Percentiles rank a stretch among this genome's conserved stretches.
phyloP scores from a whole-genome alignment of 2,113 vertebrate species.

The Archocentrus centrarchus region DNA sequence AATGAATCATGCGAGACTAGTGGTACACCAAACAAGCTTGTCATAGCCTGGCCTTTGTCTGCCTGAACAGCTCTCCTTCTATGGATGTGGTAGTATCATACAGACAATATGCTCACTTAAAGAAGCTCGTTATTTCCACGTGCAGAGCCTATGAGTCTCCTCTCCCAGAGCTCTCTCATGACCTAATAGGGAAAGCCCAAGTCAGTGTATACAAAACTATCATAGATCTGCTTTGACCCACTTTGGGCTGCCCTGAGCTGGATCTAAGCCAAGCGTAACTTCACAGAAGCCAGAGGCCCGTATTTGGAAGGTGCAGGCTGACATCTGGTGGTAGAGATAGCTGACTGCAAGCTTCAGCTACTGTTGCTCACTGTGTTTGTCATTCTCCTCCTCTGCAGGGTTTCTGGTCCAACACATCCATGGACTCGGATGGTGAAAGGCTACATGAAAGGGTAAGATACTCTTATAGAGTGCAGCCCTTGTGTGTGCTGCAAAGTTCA shows the following conservation, averaged over 20 bases:
- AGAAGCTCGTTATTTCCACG: conserved; percentile 49
- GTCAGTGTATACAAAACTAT: conserved; percentile 71
- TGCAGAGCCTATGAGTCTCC: conserved; percentile 50
- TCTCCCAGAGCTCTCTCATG: conserved; percentile 57
- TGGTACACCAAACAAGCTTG: not conserved
- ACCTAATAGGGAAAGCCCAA: conserved; percentile 75
- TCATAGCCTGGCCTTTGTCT: conserved; percentile 59
- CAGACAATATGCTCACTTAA: conserved; percentile 44
- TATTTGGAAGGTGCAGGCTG: conserved; percentile 35
- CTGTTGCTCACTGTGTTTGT: not conserved
- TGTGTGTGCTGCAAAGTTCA: not conserved
- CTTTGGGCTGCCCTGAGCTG: conserved; percentile 63
- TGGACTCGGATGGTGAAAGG: conserved; percentile 79
- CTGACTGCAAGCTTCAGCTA: conserved; percentile 23
- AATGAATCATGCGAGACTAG: conserved; percentile 42
- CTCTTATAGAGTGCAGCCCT: not conserved
- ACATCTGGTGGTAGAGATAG: conserved; percentile 67
- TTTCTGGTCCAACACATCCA: conserved; percentile 65
- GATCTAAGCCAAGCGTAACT: conserved; percentile 43
- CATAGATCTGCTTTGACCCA: conserved; percentile 75
- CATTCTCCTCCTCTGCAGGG: conserved; percentile 62
- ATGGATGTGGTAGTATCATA: conserved; percentile 42
- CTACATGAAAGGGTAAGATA: conserved; percentile 79
- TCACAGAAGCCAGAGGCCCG: not conserved
- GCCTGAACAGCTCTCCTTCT: conserved; percentile 53